A percentile compares a stretch with the other conserved stretches of the same genome.
These are phyloP conservation scores for Turritopsis dohrnii DNA, from an alignment of 30 jellyfish, hydroid and myxozoan species.

Conservation along the genomic window DNA sequence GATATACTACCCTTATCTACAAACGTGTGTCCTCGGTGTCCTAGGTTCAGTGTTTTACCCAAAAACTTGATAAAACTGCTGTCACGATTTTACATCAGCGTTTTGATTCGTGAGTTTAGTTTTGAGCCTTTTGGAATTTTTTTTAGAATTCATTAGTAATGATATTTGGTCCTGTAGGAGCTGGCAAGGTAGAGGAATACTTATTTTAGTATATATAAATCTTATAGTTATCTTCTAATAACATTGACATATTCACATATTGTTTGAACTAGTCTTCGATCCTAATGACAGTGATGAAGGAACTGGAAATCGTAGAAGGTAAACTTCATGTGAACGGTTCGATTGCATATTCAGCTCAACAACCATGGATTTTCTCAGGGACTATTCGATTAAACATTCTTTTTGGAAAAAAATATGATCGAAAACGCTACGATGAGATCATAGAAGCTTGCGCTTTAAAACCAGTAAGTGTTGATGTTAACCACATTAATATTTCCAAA, in stretches of 20 bases:
- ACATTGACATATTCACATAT: too few species aligned
- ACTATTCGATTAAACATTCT: conserved; percentile 70
- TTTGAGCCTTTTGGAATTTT: neutral
- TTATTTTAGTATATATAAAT: too few species aligned
- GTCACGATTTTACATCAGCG: too few species aligned
- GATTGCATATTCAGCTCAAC: conserved; percentile 69
- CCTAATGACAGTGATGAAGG: conserved; percentile 58
- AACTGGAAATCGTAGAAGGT: conserved; percentile 50
- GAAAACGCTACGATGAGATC: conserved; percentile 26
- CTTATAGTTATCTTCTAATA: too few species aligned
- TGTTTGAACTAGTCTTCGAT: conserved; percentile 45
- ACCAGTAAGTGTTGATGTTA: neutral
- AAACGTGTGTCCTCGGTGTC: too few species aligned
- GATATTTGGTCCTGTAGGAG: conserved; percentile 87
- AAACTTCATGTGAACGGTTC: conserved; percentile 39
- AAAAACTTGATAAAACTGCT: too few species aligned
- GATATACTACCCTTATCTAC: too few species aligned
- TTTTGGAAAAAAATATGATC: conserved; percentile 51
- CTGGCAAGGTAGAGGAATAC: conserved; percentile 66
- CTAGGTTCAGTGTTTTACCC: too few species aligned
- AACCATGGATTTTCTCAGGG: conserved; percentile 85
- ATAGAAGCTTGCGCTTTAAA: conserved; percentile 48
- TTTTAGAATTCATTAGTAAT: conserved; percentile 53
- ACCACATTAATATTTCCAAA: too few species aligned
- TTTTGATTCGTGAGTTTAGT: neutral